Evolutionary conservation across 2,113 vertebrate genomes (phyloP).

Genomic region (Clarias batrachus): DNA sequence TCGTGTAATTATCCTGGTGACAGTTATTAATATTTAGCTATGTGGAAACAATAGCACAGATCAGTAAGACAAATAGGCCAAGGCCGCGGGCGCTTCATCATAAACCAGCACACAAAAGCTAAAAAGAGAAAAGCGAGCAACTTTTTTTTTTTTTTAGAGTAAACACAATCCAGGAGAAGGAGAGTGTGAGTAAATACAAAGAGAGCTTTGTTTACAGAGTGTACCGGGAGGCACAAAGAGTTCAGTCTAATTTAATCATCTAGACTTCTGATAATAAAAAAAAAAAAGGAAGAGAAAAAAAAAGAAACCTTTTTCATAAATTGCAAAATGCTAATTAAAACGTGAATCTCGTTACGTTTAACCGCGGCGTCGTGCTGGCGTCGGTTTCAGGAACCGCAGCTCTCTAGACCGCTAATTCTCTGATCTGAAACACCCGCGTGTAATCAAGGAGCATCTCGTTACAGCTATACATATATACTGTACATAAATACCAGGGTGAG

Average conservation of each 20-base stretch:
- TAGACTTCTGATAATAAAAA: not conserved
- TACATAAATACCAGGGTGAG: too few relatives aligned
- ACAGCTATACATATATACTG: too few relatives aligned
- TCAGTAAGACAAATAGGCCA: slow-evolving; percentile 40
- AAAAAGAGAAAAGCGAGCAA: not conserved
- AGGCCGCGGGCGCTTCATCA: slow-evolving; percentile 3
- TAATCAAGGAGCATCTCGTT: too few relatives aligned
- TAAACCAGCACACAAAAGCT: not conserved
- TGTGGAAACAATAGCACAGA: slow-evolving; percentile 35
- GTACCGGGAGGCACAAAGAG: too few relatives aligned
- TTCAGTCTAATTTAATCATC: not conserved
- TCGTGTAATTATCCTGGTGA: slow-evolving; percentile 33
- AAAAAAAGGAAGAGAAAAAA: too few relatives aligned
- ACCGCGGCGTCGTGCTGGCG: not conserved
- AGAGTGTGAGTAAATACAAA: not conserved
- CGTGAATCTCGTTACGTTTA: too few relatives aligned
- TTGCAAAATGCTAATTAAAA: too few relatives aligned
- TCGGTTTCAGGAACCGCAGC: too few relatives aligned
- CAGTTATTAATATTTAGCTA: slow-evolving; percentile 46
- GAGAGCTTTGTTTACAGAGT: not conserved
- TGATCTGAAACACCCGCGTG: too few relatives aligned
- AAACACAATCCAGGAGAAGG: not conserved
- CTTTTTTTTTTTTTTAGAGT: not conserved
- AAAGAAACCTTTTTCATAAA: too few relatives aligned
- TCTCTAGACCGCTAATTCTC: too few relatives aligned